Evolutionary conservation across 2,113 vertebrate genomes (phyloP).

Genomic region (Neoarius graeffei): DNA sequence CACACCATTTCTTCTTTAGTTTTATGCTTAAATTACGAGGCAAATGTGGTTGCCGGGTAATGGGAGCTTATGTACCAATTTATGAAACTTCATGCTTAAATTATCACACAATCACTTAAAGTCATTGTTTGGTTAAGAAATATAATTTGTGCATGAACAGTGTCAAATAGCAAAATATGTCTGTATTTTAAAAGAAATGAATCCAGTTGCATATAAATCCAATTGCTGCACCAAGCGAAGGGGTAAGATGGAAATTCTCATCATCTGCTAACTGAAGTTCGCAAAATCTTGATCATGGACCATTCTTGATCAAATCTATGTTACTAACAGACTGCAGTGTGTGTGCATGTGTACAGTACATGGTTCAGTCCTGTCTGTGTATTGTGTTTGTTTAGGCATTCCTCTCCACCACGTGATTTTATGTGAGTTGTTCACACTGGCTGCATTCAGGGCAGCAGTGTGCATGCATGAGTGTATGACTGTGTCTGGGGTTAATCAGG

Average conservation of each 20-base stretch:
- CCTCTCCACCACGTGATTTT: slow-evolving; percentile 46
- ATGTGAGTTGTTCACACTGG: slow-evolving; percentile 40
- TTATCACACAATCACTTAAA: not conserved
- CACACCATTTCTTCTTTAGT: not conserved
- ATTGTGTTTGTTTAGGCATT: slow-evolving; percentile 54
- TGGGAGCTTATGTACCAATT: not conserved
- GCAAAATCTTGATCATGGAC: not conserved
- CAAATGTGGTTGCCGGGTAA: not conserved
- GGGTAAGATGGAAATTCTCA: not conserved
- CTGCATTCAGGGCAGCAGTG: slow-evolving; percentile 43
- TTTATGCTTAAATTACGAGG: not conserved
- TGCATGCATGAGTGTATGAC: slow-evolving; percentile 1
- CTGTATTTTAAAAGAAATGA: not conserved
- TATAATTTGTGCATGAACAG: not conserved
- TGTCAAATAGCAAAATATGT: not conserved
- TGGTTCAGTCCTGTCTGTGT: slow-evolving; percentile 38
- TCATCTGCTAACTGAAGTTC: not conserved
- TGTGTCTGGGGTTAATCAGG: slow-evolving; percentile 48
- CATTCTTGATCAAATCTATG: not conserved
- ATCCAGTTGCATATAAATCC: not conserved
- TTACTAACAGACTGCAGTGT: not conserved
- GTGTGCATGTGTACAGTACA: slow-evolving; percentile 11
- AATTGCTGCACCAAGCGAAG: not conserved
- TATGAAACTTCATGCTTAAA: not conserved
- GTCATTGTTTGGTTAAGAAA: not conserved